Evolutionary conservation across 1,140 invertebrate genomes (phyloP), one percentile per base, ranked within the genome.

Genomic region (Cydia fagiglandana): DNA sequence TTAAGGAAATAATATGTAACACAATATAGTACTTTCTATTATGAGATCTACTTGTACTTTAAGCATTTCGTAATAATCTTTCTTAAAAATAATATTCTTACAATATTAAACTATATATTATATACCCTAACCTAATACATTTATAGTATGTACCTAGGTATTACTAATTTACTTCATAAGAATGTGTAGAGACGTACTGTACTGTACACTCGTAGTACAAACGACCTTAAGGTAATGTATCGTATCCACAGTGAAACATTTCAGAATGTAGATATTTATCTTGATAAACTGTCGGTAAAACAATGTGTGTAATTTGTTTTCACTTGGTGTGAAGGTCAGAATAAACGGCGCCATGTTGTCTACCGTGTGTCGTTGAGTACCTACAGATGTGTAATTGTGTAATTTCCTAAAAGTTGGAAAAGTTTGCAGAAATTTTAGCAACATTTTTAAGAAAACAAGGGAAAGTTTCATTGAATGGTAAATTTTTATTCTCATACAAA

Each of bases 31-130:
- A 74, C 61, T 53, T 77, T 61, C 30, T 66, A 73, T 73, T 73
- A 68, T 83, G 80, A 85, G 80, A 83, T 84, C 86, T 84, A 82
- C 73, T 86, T 86, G 86, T 87, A 87, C 86, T 85, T 80, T 79
- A 80, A 76, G 74, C 73, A 30, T 64, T 56, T 75, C 24, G 45
- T 64, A 75, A 56, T 28, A 13, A 73, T 64, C 15, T 38, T 75
- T 75, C 74, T 73, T 64, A 34, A 34, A 17, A 74, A 45, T 45
- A 61, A 75, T 47, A 45, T 68, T 73, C 68, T 64, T 73, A 20
- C 64, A 38, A 64, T 75, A 75, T 70, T 75, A 75, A 75, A 75
- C 73, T 77, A 61, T 73, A 24, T 3, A 30, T 30, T 2, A 75
- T 64, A 73, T 28, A 45, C 30, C 24, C 66, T 24, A 24, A 75